Evolutionary conservation across 2,888 invertebrate species (phyloP).

Genomic region (Meganola albula): DNA sequence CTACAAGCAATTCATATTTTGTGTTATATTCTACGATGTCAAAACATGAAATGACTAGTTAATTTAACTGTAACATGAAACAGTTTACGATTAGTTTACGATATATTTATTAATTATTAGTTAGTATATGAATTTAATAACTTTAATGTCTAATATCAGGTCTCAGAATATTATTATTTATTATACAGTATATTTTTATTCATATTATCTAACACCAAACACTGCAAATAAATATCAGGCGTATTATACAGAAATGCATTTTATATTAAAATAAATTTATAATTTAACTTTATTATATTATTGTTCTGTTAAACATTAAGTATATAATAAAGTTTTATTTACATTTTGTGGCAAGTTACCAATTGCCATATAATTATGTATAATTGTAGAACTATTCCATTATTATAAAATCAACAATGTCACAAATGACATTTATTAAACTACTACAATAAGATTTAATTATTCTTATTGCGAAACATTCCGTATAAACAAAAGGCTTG

Average conservation of each 20-base stretch:
- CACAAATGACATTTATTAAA: constrained; percentile 21
- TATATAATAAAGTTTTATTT: constrained; percentile 20
- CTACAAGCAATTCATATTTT: constrained; percentile 34
- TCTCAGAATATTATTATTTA: constrained; percentile 42
- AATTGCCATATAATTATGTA: constrained; percentile 43
- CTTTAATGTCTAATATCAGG: constrained; percentile 48
- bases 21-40: constrained; percentile 18
- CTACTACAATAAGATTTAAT: constrained; percentile 18
- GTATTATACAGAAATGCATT: constrained; percentile 54
- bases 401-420: constrained; percentile 34
- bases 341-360: constrained; percentile 30
- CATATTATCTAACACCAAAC: constrained; percentile 64
- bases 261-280: constrained; percentile 23
- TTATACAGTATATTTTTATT: constrained; percentile 21
- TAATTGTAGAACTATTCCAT: constrained; percentile 25
- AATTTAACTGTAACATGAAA: constrained; percentile 28
- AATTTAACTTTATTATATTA: constrained; percentile 18
- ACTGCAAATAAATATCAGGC: constrained; percentile 58
- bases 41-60: constrained; percentile 18
- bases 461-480: too few relatives aligned
- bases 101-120: constrained; percentile 22
- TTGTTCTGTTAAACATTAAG: constrained; percentile 24
- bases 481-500: too few relatives aligned
- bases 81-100: constrained; percentile 27
- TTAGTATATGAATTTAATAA: constrained; percentile 19